phyloP scores from a whole-genome alignment of 2,797 vertebrate genomes.

The Potorous gilbertii region DNA sequence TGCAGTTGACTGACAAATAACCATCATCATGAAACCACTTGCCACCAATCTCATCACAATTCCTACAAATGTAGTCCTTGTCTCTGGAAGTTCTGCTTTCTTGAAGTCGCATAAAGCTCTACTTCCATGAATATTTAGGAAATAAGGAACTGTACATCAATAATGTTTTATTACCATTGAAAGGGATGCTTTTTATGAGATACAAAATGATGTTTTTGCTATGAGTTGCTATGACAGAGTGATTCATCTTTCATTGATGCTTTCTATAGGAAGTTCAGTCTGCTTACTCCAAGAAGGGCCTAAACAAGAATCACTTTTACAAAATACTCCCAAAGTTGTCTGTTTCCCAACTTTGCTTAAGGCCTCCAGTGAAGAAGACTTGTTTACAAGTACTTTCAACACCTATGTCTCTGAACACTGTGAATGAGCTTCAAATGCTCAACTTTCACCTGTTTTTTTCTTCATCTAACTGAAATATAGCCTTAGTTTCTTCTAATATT shows the following conservation, averaged over 20 bases:
- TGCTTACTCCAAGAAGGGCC: not conserved
- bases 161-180: not conserved
- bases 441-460: not conserved
- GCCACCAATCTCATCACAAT: not conserved
- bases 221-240: not conserved
- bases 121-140: not conserved
- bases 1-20: not conserved
- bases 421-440: not conserved
- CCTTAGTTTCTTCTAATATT: not conserved
- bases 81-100: not conserved
- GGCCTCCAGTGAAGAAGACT: not conserved
- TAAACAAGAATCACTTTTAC: not conserved
- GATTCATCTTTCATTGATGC: not conserved
- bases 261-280: not conserved
- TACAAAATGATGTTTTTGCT: not conserved
- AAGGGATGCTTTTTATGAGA: not conserved
- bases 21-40: not conserved
- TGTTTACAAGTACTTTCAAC: not conserved
- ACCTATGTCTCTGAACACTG: not conserved
- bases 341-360: not conserved
- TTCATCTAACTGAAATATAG: not conserved
- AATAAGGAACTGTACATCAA: not conserved
- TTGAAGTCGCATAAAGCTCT: not conserved
- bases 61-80: not conserved
- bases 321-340: not conserved